Percentiles rank a stretch among this genome's conserved stretches.
These are phyloP conservation scores for Eurystomus gularis DNA, from an alignment of 2,113 vertebrate genomes.

Conservation along the genomic window DNA sequence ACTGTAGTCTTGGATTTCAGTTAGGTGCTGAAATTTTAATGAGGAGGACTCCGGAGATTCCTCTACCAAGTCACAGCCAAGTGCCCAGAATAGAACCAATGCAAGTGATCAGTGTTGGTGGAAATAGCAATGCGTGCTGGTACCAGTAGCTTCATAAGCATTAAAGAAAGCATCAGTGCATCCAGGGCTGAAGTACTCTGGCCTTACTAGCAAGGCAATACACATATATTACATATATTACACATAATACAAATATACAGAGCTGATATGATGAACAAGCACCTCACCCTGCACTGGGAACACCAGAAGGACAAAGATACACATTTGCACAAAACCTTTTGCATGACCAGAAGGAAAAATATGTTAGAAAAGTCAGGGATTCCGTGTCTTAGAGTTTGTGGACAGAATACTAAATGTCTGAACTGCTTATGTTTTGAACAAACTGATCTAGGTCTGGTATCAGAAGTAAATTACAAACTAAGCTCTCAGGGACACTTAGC, in stretches of 20 bases:
- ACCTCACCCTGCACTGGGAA: neutral
- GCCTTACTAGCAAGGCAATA: neutral
- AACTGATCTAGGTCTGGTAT: neutral
- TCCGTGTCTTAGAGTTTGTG: neutral
- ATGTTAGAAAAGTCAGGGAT: neutral
- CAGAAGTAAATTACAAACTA: neutral
- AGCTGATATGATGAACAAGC: neutral
- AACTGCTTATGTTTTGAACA: neutral
- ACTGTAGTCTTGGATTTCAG: neutral
- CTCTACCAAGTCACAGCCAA: neutral
- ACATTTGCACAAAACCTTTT: neutral
- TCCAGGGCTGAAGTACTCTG: neutral
- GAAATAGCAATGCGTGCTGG: neutral
- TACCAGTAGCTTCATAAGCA: neutral
- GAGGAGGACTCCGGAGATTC: neutral
- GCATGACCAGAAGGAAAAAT: neutral
- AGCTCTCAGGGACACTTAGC: neutral
- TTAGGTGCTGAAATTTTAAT: neutral
- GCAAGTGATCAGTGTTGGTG: neutral
- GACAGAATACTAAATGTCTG: neutral
- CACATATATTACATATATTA: no score
- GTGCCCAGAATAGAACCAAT: neutral
- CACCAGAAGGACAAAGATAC: neutral
- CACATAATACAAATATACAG: no score
- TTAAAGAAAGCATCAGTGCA: neutral